A percentile compares a stretch with the other conserved stretches of the same genome.
phyloP scores from a whole-genome alignment of 2,888 invertebrate genomes.

The Cosmopolites sordidus region DNA sequence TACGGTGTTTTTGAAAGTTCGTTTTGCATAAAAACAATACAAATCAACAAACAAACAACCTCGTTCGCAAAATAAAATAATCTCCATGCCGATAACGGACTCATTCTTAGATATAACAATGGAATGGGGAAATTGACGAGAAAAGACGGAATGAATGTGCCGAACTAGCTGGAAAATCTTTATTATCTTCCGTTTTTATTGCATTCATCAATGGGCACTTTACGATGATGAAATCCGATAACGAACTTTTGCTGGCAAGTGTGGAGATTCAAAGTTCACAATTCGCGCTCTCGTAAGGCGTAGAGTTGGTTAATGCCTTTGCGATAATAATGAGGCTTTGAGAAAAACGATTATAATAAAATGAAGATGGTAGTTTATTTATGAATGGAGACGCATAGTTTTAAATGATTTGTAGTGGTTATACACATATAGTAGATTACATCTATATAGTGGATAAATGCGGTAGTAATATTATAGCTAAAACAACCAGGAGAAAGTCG shows the following conservation, averaged over 20 bases:
- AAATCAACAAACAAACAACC: too few species aligned
- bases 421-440: too few species aligned
- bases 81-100: not conserved
- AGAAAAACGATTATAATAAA: too few species aligned
- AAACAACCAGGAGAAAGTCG: too few species aligned
- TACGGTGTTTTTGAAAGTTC: too few species aligned
- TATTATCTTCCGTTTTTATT: constrained; percentile 11
- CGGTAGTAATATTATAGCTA: too few species aligned
- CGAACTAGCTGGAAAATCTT: constrained; percentile 10
- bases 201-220: constrained; percentile 2
- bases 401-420: too few species aligned
- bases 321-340: not conserved
- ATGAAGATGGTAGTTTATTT: too few species aligned
- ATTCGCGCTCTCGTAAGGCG: not conserved
- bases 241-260: not conserved
- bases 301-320: not conserved
- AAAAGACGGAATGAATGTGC: constrained; percentile 7
- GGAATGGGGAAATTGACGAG: constrained; percentile 1
- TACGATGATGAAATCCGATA: constrained; percentile 8
- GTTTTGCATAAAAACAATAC: too few species aligned
- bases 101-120: not conserved
- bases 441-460: too few species aligned
- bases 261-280: not conserved
- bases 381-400: too few species aligned
- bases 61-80: not conserved